Evolutionary conservation across 2,797 vertebrate genomes (phyloP).

Genomic region (Cryptoprocta ferox): DNA sequence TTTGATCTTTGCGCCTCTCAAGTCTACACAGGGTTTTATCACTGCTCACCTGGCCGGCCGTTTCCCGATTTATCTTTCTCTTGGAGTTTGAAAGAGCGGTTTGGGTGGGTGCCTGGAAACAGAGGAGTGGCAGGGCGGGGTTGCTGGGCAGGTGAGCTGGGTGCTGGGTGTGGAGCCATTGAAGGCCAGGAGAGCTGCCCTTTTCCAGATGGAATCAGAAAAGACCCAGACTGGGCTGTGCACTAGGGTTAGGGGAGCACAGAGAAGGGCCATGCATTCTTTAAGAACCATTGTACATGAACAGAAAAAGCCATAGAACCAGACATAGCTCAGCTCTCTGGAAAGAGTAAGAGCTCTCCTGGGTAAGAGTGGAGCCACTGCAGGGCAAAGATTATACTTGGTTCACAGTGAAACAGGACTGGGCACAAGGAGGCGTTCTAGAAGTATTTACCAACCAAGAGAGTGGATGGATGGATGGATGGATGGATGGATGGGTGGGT

Average conservation of each 20-base stretch:
- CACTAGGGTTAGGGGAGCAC: neutral
- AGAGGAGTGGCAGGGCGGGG: neutral
- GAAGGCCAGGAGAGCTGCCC: neutral
- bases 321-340: neutral
- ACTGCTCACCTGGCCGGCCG: neutral
- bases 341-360: neutral
- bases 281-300: neutral
- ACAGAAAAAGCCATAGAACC: neutral
- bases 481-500: neutral
- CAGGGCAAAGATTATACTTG: neutral
- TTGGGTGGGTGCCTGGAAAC: constrained; percentile 55
- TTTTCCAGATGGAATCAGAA: neutral
- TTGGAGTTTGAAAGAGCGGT: neutral
- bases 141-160: neutral
- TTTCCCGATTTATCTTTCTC: constrained; percentile 1
- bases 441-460: neutral
- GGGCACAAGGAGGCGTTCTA: neutral
- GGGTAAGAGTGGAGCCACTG: neutral
- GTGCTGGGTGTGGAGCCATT: neutral
- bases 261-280: neutral
- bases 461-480: neutral
- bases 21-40: constrained; percentile 34
- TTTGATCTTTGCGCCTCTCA: constrained; percentile 49
- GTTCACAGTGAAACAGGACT: neutral
- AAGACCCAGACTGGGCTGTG: neutral